Conservation (phyloP, 2,797 vertebrate genomes). For the Leptodactylus fallax region DNA sequence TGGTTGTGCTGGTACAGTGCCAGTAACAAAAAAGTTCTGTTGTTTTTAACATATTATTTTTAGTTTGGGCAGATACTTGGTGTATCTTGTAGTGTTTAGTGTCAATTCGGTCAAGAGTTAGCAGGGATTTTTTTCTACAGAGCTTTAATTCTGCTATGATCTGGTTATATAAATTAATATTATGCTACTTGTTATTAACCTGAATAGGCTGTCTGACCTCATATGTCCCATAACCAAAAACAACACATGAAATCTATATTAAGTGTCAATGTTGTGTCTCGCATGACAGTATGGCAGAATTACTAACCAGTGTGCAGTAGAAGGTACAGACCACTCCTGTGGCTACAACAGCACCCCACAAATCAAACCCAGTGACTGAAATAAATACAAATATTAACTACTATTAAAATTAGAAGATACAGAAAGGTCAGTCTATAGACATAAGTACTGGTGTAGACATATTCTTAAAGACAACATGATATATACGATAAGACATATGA, state of each 20-base stretch:
- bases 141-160: too few relatives aligned
- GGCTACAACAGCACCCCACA: constrained; percentile 92
- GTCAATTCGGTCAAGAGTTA: neutral
- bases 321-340: constrained; percentile 95
- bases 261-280: neutral
- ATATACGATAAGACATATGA: neutral
- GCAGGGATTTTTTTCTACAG: neutral
- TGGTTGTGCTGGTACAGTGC: too few relatives aligned
- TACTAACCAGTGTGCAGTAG: constrained; percentile 94
- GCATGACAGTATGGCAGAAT: neutral
- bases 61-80: too few relatives aligned
- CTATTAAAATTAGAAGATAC: neutral
- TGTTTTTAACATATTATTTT: too few relatives aligned
- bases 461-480: neutral
- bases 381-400: constrained; percentile 58
- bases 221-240: neutral
- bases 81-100: neutral
- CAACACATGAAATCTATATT: neutral
- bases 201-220: neutral
- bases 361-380: constrained; percentile 89
- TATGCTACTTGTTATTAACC: too few relatives aligned
- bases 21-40: too few relatives aligned
- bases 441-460: neutral
- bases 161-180: too few relatives aligned
- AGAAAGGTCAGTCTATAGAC: neutral